Base-by-base conservation (phyloP, 2,888 invertebrate genomes). In the Hirtodrosophila trivittata region DNA sequence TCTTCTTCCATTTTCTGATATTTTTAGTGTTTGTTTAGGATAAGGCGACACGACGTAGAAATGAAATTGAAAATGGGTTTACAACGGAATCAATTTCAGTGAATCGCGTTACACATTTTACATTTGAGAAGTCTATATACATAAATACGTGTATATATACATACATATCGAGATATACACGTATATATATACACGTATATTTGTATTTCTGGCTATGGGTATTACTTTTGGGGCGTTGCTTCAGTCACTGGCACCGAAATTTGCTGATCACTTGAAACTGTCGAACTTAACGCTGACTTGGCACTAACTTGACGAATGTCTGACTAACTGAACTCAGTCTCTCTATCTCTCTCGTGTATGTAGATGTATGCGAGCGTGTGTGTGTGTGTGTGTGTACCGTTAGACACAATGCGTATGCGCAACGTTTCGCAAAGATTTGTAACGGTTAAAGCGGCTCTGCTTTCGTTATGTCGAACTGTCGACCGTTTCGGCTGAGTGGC, bases 401-500 rank as follows among this genome's bases (percentile, higher is more conserved):
- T 66, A 66, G 63, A 55, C 58, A 55, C 58, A 75, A 64, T 83
- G 87, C 86, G 76, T 82, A 64, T 76, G 75, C 75, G 75, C 75
- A 76, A 77, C 75, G 76, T 54, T 69, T 60, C 30, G 66, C 41
- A 37, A 38, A n/a, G 13, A 16, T 51, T 30, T 35, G 56, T 30
- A 55, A 38, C 32, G 35, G 21, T 46, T 26, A 6, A 26, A 12
- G 1, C 6, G 33, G 26, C 8, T 30, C 3, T 39, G 13, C 18
- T 28, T 35, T 10, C 18, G 12, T 14, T 18, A 30, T 49, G 33
- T 33, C 28, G 25, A 52, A 7, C 68, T 37, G 50, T 71, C 86
- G 71, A 86, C 86, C 57, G 84, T 63, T 51, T 58, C 60, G 77
- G 60, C 70, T 63, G 57, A 86, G 64, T 65, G 58, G 45, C 71